A percentile compares a stretch with the other conserved stretches of the same genome.
Conservation (phyloP, 2,113 vertebrate genomes). For the Sisor rabdophorus region DNA sequence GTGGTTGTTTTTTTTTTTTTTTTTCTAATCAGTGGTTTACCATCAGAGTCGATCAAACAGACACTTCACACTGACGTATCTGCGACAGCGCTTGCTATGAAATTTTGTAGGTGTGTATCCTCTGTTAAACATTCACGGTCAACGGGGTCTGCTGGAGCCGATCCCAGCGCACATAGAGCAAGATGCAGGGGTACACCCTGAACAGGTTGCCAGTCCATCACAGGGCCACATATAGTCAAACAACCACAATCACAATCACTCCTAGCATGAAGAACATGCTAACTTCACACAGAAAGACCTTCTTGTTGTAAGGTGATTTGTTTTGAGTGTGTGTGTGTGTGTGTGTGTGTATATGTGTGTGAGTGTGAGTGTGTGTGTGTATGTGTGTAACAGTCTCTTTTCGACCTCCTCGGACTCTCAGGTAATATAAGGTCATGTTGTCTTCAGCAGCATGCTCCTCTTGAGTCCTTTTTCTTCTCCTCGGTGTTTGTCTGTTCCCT, state of each 20-base stretch:
- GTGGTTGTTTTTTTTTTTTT: not conserved
- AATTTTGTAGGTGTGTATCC: not conserved
- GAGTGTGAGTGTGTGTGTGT: constrained; percentile 35
- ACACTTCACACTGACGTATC: not conserved
- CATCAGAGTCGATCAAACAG: not conserved
- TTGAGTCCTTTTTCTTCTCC: constrained; percentile 36
- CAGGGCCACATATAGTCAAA: no score
- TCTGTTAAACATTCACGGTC: constrained; percentile 23
- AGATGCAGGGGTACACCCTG: no score
- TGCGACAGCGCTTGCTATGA: not conserved
- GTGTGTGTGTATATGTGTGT: constrained; percentile 21
- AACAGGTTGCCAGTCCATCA: no score
- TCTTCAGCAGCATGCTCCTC: constrained; percentile 41
- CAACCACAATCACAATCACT: no score
- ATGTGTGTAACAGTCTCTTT: constrained; percentile 34
- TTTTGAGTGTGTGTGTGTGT: constrained; percentile 23
- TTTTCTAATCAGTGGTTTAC: not conserved
- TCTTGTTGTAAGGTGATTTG: no score
- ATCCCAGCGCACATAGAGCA: no score
- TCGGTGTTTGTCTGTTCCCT: constrained; percentile 24
- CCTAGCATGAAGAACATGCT: no score
- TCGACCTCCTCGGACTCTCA: constrained; percentile 38
- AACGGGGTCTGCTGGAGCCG: no score
- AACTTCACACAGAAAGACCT: no score
- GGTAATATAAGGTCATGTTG: constrained; percentile 53